phyloP scores from a whole-genome alignment of 2,888 invertebrate genomes.

The Harpagoxenus sublaevis region DNA sequence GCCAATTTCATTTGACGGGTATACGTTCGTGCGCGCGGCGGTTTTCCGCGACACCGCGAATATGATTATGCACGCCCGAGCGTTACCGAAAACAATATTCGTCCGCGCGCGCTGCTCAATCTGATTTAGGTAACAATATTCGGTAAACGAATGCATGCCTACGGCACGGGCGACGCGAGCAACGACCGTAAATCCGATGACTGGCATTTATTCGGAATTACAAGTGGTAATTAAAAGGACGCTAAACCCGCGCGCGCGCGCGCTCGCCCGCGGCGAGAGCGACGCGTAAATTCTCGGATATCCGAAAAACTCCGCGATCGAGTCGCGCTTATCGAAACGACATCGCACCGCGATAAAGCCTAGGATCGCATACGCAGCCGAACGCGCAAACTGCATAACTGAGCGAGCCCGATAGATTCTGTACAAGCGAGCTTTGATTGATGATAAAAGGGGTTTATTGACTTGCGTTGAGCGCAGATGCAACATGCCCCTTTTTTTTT shows the following conservation, averaged over 20 bases:
- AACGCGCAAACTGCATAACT: constrained; percentile 48
- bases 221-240: constrained; percentile 39
- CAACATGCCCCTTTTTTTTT: constrained; percentile 27
- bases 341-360: background rate
- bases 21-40: constrained; percentile 37
- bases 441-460: constrained; percentile 56
- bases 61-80: constrained; percentile 64
- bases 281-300: background rate
- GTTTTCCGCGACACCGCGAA: constrained; percentile 58
- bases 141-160: constrained; percentile 69
- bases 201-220: constrained; percentile 26
- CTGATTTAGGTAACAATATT: constrained; percentile 68
- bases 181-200: constrained; percentile 32
- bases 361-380: constrained; percentile 13
- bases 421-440: constrained; percentile 51
- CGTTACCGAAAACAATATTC: constrained; percentile 70
- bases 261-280: background rate
- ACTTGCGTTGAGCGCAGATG: constrained; percentile 45
- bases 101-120: constrained; percentile 53
- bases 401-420: constrained; percentile 35
- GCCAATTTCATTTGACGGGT: constrained; percentile 67
- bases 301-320: background rate
- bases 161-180: constrained; percentile 8
- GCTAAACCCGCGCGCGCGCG: background rate
- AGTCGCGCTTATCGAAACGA: constrained; percentile 19